A percentile compares a stretch with the other conserved stretches of the same genome.
phyloP scores from a whole-genome alignment of 2,888 invertebrate genomes.

The Rotaria sp. region DNA sequence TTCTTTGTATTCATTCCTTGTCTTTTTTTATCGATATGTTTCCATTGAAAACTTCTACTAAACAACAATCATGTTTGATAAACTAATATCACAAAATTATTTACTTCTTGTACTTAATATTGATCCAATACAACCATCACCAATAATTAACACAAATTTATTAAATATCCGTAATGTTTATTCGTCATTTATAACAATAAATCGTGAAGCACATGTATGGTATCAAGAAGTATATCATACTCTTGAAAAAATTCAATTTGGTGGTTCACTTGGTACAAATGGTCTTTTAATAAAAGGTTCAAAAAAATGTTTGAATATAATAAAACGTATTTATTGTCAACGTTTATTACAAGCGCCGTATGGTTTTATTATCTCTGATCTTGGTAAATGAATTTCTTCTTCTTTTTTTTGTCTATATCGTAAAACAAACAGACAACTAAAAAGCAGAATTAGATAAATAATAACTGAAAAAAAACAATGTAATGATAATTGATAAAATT shows the following conservation, averaged over 20 bases:
- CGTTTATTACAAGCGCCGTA: neutral
- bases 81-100: neutral
- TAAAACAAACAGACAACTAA: neutral
- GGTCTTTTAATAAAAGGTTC: neutral
- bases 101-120: neutral
- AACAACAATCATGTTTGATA: neutral
- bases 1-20: slow-evolving; percentile 4
- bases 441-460: neutral
- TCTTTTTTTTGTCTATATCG: neutral
- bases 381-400: neutral
- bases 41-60: neutral
- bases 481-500: neutral
- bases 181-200: neutral
- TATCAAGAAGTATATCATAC: slow-evolving; percentile 13
- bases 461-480: neutral
- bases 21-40: neutral
- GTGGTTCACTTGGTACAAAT: neutral
- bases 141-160: neutral
- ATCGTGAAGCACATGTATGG: slow-evolving; percentile 20
- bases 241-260: neutral
- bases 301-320: neutral
- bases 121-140: neutral
- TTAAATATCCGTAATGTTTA: slow-evolving; percentile 9
- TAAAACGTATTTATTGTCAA: slow-evolving; percentile 9
- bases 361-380: slow-evolving; percentile 6